A percentile compares a stretch with the other conserved stretches of the same genome.
Evolutionary conservation across 2,888 invertebrate genomes (phyloP).

Genomic region (Melanostoma mellinum): DNA sequence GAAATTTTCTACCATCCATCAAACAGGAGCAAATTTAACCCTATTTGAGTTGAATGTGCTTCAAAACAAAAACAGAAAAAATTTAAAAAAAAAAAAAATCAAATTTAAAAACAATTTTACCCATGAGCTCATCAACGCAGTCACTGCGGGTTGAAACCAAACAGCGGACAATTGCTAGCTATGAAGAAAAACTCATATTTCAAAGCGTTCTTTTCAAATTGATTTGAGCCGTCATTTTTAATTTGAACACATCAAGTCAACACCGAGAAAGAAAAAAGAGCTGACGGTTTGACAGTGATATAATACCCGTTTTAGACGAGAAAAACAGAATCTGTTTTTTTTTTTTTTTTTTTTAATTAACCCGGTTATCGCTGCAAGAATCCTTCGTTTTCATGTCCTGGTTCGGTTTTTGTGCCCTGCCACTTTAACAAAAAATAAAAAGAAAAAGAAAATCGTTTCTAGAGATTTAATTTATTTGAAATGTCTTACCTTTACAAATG

Average conservation of each 20-base stretch:
- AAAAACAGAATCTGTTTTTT: conserved; percentile 56
- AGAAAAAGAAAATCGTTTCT: too few species aligned
- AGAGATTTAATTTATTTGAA: too few species aligned
- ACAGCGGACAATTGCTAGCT: conserved; percentile 36
- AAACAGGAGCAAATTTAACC: neutral
- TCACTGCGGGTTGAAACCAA: conserved; percentile 1
- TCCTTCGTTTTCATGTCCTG: conserved; percentile 29
- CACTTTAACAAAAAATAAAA: conserved; percentile 12
- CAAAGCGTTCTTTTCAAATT: conserved; percentile 70
- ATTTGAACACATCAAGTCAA: conserved; percentile 69
- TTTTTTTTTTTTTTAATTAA: conserved; percentile 52
- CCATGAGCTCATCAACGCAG: conserved; percentile 22
- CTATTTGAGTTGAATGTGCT: neutral
- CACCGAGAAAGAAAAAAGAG: conserved; percentile 17
- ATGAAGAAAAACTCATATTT: conserved; percentile 62
- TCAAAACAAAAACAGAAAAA: conserved; percentile 12
- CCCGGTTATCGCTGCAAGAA: conserved; percentile 62
- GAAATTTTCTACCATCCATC: conserved; percentile 26
- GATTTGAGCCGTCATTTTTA: conserved; percentile 69
- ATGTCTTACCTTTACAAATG: too few species aligned
- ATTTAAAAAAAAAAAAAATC: conserved; percentile 3
- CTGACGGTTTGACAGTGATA: conserved; percentile 53
- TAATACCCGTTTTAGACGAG: conserved; percentile 55
- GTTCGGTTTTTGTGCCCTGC: conserved; percentile 37
- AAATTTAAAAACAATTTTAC: conserved; percentile 58